Base-by-base conservation (phyloP, 2,113 vertebrate species). In the Aleadryas rufinucha region DNA sequence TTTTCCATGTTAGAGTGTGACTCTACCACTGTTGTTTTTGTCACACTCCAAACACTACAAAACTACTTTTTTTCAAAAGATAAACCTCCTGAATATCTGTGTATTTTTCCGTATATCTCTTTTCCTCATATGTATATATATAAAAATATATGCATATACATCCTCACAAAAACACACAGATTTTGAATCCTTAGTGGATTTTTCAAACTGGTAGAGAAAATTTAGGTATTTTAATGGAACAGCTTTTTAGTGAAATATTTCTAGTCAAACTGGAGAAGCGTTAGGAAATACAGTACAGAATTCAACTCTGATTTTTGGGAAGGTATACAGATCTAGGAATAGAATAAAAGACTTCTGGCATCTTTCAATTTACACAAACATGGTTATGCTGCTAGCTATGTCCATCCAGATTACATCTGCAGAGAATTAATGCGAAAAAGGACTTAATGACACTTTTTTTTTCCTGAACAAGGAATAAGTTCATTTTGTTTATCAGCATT, bases 21-120 rank as follows among this genome's bases (percentile, higher is more conserved):
- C 13, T 59, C 4, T 50, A 54, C 26, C 2, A 6, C 21, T 31
- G 19, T 2, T 79, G 16, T 64, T 94, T 83, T 85, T 16, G 20
- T 82, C 16, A 50, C 6, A 16, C 4, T 79, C 16, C 17, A 82
- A 69, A 72, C 9, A 53, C 8, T 52, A 18, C 8, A 87, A 30
- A 66, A 31, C 0, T 50, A 31, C 1, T 1, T 33, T 45, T n/a
- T 71, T 54, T 27, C 9, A 45, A 42, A 61, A 87, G 5, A 27
- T 35, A 63, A 75, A 54, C 1, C 2, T 65, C 8, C 4, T 1
- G 1, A 0, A 16, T 33, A 10, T 23, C 20, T 56, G 1, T 45
- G 5, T 5, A 27, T 31, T 86, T 90, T 54, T 41, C 6, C 11
- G 27, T 13, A 33, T 9, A 19, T 22, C 28, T 21, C 16, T 56